Evolutionary conservation across 2,797 vertebrate genomes (phyloP).

Genomic region (Acanthurus leucopareius): DNA sequence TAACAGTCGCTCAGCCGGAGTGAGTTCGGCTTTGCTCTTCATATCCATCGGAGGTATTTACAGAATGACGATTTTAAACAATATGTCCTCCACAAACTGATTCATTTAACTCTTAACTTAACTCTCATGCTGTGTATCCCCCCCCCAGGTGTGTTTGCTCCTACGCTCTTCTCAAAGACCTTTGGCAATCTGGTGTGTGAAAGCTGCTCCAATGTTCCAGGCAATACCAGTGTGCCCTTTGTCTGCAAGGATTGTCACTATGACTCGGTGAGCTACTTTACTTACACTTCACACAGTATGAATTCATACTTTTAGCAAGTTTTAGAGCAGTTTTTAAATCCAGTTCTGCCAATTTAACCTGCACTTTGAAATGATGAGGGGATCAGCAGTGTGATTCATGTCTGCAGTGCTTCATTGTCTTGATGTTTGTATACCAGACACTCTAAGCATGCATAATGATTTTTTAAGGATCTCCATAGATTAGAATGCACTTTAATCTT

Average conservation of each 20-base stretch:
- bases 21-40: slow-evolving; percentile 92
- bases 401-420: background rate
- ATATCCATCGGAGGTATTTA: slow-evolving; percentile 91
- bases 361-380: background rate
- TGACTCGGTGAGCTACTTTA: slow-evolving; percentile 82
- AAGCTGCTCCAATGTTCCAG: slow-evolving; percentile 83
- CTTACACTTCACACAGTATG: background rate
- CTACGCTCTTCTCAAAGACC: slow-evolving; percentile 92
- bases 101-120: background rate
- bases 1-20: slow-evolving; percentile 92
- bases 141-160: slow-evolving; percentile 90
- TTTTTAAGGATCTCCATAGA: background rate
- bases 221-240: slow-evolving; percentile 83
- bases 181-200: slow-evolving; percentile 91
- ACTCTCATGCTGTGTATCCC: background rate
- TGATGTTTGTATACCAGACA: background rate
- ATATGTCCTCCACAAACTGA: background rate
- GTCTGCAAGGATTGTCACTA: slow-evolving; percentile 91
- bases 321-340: background rate
- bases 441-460: background rate
- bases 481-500: background rate
- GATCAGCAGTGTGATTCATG: background rate
- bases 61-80: background rate
- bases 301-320: background rate
- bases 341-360: background rate